Evolutionary conservation across 2,797 vertebrate genomes (phyloP).

Genomic region (Amblyopsis hoosieri): DNA sequence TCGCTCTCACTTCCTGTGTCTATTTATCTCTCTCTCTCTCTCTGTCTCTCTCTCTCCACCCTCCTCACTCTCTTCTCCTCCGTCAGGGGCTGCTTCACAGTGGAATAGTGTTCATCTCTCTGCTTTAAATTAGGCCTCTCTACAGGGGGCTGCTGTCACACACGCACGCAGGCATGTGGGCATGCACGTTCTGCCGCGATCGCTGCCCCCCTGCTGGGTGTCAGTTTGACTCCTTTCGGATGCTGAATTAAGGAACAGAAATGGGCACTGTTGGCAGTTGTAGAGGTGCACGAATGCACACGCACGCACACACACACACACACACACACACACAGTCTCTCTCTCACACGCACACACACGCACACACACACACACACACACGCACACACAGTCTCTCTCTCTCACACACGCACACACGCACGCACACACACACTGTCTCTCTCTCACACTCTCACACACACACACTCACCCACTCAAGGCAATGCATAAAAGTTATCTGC

Average conservation of each 20-base stretch:
- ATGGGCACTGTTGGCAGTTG: conserved; percentile 54
- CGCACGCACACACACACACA: background rate
- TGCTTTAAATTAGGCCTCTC: conserved; percentile 76
- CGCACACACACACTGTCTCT: background rate
- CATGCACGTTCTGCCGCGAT: conserved; percentile 22
- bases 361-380: background rate
- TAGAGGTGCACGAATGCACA: conserved; percentile 20
- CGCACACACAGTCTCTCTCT: background rate
- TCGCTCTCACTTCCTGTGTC: background rate
- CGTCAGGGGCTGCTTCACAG: conserved; percentile 57
- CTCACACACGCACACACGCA: background rate
- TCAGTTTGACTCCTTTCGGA: conserved; percentile 61
- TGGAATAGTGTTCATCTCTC: conserved; percentile 68
- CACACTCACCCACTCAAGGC: background rate
- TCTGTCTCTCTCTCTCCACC: conserved; percentile 19
- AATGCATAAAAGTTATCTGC: too few relatives aligned
- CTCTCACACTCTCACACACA: background rate
- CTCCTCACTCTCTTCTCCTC: conserved; percentile 48
- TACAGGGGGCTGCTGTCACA: conserved; percentile 64
- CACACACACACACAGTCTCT: background rate
- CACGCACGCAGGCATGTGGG: conserved; percentile 17
- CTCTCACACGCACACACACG: background rate
- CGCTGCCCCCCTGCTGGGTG: conserved; percentile 57
- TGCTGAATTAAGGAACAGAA: conserved; percentile 69
- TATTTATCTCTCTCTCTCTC: background rate